Base-by-base conservation (phyloP, 2,888 invertebrate genomes). In the Allolobophora icterica region DNA sequence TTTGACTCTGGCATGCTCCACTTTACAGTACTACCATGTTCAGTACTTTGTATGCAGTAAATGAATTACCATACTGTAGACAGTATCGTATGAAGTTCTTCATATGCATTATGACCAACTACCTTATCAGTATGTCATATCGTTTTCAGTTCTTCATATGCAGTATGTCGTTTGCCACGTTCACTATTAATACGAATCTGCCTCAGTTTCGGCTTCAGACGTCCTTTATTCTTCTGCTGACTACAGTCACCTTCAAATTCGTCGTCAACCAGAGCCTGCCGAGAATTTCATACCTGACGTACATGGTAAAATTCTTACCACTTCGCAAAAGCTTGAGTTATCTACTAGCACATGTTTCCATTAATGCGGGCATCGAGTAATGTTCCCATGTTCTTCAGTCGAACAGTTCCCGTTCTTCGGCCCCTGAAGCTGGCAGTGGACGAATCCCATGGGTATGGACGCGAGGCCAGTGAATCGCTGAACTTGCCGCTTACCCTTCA, bases 181-280 rank as follows among this genome's bases (percentile, higher is more conserved):
- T 95, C 93, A 94, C 95, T 24, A 95, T 95, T 84, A 93, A 94
- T 89, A 94, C 94, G 84, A 92, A 92, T n/a, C 92, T 93, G 38
- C 95, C 95, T 42, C 94, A 95, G 92, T 95, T 94, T 93, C 93
- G 95, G 34, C 94, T 95, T 38, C 95, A 95, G 92, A 92, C 95
- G 91, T 94, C 95, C 89, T 95, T 95, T 93, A 95, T 95, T 13
- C 94, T 95, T 21, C 94, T 95, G 83, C 93, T 95, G 58, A 95
- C 95, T 33, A 94, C 95, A 5, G 95, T 95, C 19, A 94, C 95
- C 87, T 95, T 95, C 93, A 95, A 95, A 92, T 95, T 95, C 83
- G 95, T 95, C 34, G 94, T 95, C 91, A 95, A 95, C 92, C 94
- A 94, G 92, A 94, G 94, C 93, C 93, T 95, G 90, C 95, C 95